These are phyloP conservation scores for Cyphomyrus plagiostoma DNA, from an alignment of 2,113 vertebrate species.

Conservation along the genomic window DNA sequence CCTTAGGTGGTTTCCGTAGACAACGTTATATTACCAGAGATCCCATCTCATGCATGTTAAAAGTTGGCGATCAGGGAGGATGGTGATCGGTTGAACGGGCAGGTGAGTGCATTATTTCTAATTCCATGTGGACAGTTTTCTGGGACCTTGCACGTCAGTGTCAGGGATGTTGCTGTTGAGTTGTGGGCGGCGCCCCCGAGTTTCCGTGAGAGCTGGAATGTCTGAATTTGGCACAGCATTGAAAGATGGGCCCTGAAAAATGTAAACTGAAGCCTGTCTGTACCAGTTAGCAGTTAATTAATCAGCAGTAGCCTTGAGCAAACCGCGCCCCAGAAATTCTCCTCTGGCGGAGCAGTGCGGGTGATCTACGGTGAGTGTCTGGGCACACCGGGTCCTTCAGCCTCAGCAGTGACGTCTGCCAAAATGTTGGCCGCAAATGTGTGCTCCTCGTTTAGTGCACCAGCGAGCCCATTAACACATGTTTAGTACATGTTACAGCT, in stretches of 20 bases:
- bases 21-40: neutral
- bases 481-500: neutral
- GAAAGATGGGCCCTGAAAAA: neutral
- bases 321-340: neutral
- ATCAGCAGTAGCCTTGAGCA: neutral
- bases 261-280: neutral
- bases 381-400: neutral
- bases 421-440: neutral
- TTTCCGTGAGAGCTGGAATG: neutral
- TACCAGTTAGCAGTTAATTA: neutral
- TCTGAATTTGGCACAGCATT: neutral
- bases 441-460: neutral
- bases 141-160: neutral
- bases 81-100: neutral
- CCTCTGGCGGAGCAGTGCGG: neutral
- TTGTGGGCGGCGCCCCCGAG: neutral
- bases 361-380: neutral
- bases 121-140: neutral
- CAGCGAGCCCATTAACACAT: neutral
- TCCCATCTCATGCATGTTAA: neutral
- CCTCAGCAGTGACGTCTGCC: neutral
- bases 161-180: neutral
- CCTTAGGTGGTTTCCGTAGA: neutral
- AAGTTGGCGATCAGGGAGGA: neutral
- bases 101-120: neutral